Base-by-base conservation (phyloP, 2,888 invertebrate genomes). In the Poecilus cupreus region DNA sequence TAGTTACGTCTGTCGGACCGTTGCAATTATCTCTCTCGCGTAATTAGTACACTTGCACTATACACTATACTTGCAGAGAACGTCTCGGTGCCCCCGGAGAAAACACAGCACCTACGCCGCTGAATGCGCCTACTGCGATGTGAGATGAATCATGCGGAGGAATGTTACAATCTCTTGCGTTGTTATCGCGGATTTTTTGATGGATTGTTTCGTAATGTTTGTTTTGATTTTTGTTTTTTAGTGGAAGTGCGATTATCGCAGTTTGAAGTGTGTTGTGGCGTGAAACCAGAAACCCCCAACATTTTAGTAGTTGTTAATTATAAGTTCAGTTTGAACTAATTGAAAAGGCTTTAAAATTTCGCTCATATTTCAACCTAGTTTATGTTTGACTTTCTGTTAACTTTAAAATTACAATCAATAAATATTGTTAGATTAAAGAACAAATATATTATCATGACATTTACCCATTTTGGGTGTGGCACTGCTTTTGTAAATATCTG, bases 1-100 rank as follows among this genome's bases (percentile, higher is more conserved):
- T 60, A 60, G 60, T 60, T 60, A 60, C 60, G 60, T 60, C 32
- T 60, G 60, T 60, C 60, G 60, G 60, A 60, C 16, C 60, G 60
- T 60, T 26, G 60, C 60, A 60, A 60, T 60, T 60, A 60, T 51
- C 11, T 51, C 51, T 1, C 8, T 13, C 8, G 16, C 1, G 16
- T 51, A 51, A 51, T 51, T 16, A 51, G 51, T 51, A 4, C 51
- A 51, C 13, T 18, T 51, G 51, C 51, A 51, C 51, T 51, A n/a
- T n/a, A 13, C n/a, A n/a, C n/a, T n/a, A n/a, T n/a, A n/a, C 49
- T 22, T 54, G 22, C 6, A 54, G 20, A 6, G 18, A 22, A 22
- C 13, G 60, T n/a, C 18, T 11, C 6, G 13, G 60, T 60, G 60
- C 60, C 60, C 54, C 60, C 10, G 32, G 2, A n/a, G 60, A 13